A percentile compares a stretch with the other conserved stretches of the same genome.
Evolutionary conservation across 2,888 invertebrate genomes (phyloP).

Genomic region (Epinotia nisella): DNA sequence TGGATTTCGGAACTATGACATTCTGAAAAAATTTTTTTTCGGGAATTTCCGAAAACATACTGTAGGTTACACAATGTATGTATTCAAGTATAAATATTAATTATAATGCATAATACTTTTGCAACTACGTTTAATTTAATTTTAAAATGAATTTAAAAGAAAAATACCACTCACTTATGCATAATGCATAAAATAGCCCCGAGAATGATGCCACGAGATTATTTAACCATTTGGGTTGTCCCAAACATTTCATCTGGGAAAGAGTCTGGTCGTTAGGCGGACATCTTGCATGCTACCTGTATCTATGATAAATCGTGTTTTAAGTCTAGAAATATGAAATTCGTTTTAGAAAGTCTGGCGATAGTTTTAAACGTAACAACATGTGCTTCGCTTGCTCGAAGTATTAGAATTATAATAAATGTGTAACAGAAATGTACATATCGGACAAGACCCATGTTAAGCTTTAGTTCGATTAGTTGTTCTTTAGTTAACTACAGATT

Average conservation of each 20-base stretch:
- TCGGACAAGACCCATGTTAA: no score
- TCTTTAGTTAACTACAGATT: no score
- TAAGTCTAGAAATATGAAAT: constrained; percentile 43
- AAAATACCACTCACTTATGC: constrained; percentile 26
- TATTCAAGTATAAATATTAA: no score
- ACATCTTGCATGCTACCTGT: constrained; percentile 41
- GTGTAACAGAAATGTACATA: no score
- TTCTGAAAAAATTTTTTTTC: no score
- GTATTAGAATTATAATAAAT: no score
- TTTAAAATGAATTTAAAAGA: constrained; percentile 22
- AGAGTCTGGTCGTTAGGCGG: constrained; percentile 39
- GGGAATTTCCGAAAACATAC: no score
- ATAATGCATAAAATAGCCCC: constrained; percentile 40
- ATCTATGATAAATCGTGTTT: constrained; percentile 44
- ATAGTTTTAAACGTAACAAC: constrained; percentile 34
- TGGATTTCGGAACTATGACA: no score
- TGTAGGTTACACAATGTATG: no score
- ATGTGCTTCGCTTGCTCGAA: no score
- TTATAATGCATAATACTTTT: background rate
- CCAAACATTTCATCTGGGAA: constrained; percentile 37
- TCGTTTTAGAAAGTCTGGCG: constrained; percentile 25
- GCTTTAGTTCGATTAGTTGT: no score
- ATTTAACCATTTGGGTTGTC: constrained; percentile 66
- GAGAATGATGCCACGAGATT: constrained; percentile 70
- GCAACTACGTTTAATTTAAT: background rate